These are phyloP conservation scores for Pollachius pollachius DNA, from an alignment of 2,113 vertebrate genomes.

Conservation along the genomic window DNA sequence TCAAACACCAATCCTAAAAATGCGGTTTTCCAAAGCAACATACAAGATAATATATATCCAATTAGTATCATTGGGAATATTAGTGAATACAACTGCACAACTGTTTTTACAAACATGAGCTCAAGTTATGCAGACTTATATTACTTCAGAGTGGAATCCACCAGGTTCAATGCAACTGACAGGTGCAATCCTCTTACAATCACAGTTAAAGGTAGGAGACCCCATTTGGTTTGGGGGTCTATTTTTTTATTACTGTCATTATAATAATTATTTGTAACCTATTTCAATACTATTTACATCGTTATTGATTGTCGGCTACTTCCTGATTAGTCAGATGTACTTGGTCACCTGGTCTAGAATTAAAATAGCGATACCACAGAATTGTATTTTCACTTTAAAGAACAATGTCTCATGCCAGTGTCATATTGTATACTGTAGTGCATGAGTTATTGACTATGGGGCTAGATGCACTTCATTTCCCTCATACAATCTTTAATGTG, in stretches of 20 bases:
- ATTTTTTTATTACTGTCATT: neutral
- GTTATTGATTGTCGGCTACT: no score
- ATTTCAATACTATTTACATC: no score
- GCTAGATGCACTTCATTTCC: no score
- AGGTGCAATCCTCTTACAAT: neutral
- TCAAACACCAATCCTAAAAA: accelerated
- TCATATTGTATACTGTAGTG: no score
- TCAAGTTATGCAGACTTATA: neutral
- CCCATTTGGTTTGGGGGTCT: neutral
- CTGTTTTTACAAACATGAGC: constrained; percentile 28
- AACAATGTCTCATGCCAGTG: no score
- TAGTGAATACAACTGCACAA: constrained; percentile 42
- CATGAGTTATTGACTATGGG: no score
- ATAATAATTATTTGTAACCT: no score
- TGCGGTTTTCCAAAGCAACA: constrained; percentile 28
- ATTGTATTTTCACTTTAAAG: no score
- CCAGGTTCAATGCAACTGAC: neutral
- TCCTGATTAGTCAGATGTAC: no score
- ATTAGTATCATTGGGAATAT: constrained; percentile 46
- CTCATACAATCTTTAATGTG: no score
- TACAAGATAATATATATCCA: accelerated
- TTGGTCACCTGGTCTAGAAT: no score
- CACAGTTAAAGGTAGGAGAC: constrained; percentile 31
- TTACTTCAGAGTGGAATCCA: constrained; percentile 50
- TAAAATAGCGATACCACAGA: no score